A percentile compares a stretch with the other conserved stretches of the same genome.
These are phyloP conservation scores for Emydoidea blandingii DNA, from an alignment of 2,797 vertebrate species.

Conservation along the genomic window DNA sequence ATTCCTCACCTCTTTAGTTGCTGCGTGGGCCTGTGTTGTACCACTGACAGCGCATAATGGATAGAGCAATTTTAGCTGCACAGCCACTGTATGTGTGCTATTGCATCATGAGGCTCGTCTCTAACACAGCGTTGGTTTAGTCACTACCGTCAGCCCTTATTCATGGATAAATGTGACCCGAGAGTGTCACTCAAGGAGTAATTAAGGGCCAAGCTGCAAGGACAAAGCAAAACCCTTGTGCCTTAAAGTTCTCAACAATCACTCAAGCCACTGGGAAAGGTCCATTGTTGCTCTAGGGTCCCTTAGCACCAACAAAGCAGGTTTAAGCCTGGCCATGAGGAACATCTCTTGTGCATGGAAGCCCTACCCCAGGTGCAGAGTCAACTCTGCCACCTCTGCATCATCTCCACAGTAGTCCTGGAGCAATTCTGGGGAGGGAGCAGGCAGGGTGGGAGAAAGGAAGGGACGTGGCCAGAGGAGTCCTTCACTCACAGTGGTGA, in stretches of 20 bases:
- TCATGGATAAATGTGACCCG: not conserved
- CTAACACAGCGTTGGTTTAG: not conserved
- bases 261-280: not conserved
- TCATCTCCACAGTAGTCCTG: not conserved
- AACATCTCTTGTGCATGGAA: not conserved
- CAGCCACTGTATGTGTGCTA: not conserved
- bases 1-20: not conserved
- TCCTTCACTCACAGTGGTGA: not conserved
- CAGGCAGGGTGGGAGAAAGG: not conserved
- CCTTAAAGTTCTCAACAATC: not conserved
- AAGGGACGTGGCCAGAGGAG: not conserved
- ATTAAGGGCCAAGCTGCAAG: not conserved
- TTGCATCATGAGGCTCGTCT: not conserved
- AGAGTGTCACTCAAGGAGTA: not conserved
- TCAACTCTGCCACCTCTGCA: not conserved
- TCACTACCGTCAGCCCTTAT: not conserved
- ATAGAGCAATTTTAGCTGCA: not conserved
- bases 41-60: not conserved
- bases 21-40: not conserved
- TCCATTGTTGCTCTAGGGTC: not conserved
- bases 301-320: not conserved
- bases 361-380: not conserved
- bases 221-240: not conserved
- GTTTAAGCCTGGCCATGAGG: not conserved
- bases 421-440: not conserved